Base-by-base conservation (phyloP, 1,140 invertebrate genomes). In the Drosophila ambigua region DNA sequence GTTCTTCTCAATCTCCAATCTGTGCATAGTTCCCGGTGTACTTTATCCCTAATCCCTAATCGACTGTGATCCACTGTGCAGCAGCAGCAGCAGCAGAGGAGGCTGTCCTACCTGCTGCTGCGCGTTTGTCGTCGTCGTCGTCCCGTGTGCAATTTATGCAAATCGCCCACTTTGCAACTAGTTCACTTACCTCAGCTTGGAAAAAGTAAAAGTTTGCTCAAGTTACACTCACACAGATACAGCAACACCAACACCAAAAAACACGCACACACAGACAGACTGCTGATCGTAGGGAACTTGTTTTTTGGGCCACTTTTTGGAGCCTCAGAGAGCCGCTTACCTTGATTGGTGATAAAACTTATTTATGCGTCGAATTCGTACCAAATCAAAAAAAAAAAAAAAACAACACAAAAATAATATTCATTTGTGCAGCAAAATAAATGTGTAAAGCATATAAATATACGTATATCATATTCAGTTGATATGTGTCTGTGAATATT, bases 271-370 rank as follows among this genome's bases (percentile, higher is more conserved):
- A 43, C 28, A 48, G 11, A 13, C 11, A 4, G 3, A 13, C 3
- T 39, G 11, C 1, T 31, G 72, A 52, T 57, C 55, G 50, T 24
- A 77, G 53, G 45, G 53, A 85, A 85, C 81, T 66, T n/a, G 81
- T 71, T 77, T 77, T 77, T 77, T 77, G 73, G 73, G 72, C 72
- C 72, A 77, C 63, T 67, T 76, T 57, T 74, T 57, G 24, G 16
- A 59, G 62, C 20, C 62, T 44, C 72, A 44, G 73, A 73, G 71
- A 87, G 81, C 63, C 64, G 83, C 75, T 87, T 88, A 77, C 83
- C 83, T 87, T 87, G 83, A 83, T 79, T 54, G 79, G 72, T 77
- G 83, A 88, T 88, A 87, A 87, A 88, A 88, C 79, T 79, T 88
- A 88, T 77, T 82, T 82, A 88, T 88, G 83, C 83, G 73, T 79